A percentile compares a stretch with the other conserved stretches of the same genome.
phyloP scores from a whole-genome alignment of 2,113 vertebrate species.

The Hemicordylus capensis region DNA sequence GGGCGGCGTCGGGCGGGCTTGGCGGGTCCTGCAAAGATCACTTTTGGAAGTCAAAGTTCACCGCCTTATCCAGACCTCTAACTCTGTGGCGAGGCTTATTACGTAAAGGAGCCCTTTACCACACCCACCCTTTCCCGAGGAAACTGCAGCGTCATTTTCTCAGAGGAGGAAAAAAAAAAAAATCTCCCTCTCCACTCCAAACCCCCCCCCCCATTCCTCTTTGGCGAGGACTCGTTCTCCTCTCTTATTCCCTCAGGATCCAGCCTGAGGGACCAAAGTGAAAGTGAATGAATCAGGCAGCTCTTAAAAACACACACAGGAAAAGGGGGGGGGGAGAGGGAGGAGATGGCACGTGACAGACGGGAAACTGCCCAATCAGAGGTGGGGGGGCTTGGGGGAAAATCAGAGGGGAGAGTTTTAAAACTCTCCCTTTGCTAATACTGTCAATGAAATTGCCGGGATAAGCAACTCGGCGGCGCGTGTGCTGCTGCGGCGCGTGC shows the following conservation, averaged over 20 bases:
- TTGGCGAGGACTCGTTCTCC: background rate
- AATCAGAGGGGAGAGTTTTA: background rate
- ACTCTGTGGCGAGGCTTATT: background rate
- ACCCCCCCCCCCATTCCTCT: background rate
- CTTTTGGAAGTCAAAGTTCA: background rate
- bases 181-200: background rate
- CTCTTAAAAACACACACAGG: background rate
- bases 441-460: background rate
- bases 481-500: background rate
- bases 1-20: background rate
- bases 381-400: background rate
- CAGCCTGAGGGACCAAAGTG: conserved; percentile 49
- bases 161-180: background rate
- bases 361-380: conserved; percentile 38
- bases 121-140: background rate
- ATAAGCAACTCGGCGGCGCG: background rate
- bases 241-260: background rate
- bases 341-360: conserved; percentile 46
- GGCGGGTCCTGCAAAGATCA: background rate
- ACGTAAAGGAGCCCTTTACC: background rate
- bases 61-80: background rate
- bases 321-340: background rate
- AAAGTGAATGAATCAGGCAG: conserved; percentile 60
- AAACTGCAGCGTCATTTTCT: background rate
- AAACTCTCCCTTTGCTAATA: background rate